These are phyloP conservation scores for Temnothorax longispinosus DNA, from an alignment of 1,140 invertebrate genomes.

Conservation along the genomic window DNA sequence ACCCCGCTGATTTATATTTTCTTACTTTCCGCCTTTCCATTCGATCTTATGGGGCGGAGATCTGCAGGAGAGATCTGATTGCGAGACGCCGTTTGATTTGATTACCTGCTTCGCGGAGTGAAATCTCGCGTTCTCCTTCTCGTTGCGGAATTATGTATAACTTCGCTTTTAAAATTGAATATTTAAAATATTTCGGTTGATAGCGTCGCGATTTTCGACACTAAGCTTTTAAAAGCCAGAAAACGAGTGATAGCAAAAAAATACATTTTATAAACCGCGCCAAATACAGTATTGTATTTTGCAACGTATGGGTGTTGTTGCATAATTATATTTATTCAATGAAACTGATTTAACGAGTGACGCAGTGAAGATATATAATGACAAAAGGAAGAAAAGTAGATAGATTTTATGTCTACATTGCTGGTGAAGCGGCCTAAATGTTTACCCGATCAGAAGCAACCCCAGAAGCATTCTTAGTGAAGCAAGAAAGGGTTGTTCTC, in stretches of 20 bases:
- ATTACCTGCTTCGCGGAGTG: slow-evolving; percentile 44
- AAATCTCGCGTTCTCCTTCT: slow-evolving; percentile 6
- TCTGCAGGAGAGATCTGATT: slow-evolving; percentile 45
- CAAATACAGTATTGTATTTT: background rate
- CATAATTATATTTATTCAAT: background rate
- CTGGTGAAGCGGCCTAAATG: slow-evolving; percentile 55
- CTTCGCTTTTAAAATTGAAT: slow-evolving; percentile 8
- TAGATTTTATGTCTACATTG: slow-evolving; percentile 19
- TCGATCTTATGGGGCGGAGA: slow-evolving; percentile 20
- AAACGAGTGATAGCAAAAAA: background rate
- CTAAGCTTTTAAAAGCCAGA: slow-evolving; percentile 5
- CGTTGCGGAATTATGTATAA: slow-evolving; percentile 1
- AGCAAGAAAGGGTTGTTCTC: slow-evolving; percentile 63
- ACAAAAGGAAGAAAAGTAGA: background rate
- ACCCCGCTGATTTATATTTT: slow-evolving; percentile 57
- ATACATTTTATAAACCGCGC: background rate
- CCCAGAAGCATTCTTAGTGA: slow-evolving; percentile 5
- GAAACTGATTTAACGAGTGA: background rate
- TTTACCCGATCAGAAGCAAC: slow-evolving; percentile 43
- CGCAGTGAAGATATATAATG: background rate
- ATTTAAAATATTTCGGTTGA: background rate
- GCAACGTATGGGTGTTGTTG: background rate
- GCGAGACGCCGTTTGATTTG: slow-evolving; percentile 47
- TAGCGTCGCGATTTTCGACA: background rate
- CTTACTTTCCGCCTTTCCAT: slow-evolving; percentile 26